Conservation (phyloP, 2,888 invertebrate genomes). For the Lepeophtheirus nordmannii region DNA sequence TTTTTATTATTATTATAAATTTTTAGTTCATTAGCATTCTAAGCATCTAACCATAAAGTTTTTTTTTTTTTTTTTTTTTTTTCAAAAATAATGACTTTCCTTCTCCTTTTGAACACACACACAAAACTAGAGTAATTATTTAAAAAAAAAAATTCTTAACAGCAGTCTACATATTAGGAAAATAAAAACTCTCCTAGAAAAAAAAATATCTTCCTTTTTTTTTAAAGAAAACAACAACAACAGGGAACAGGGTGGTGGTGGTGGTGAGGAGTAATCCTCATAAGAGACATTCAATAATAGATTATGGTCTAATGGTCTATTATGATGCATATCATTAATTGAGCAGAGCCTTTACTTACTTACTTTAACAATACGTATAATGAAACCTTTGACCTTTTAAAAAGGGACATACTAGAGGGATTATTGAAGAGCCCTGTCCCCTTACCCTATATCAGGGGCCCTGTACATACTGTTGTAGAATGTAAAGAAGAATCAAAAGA, state of each 20-base stretch:
- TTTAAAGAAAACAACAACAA: not conserved
- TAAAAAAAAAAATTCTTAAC: not conserved
- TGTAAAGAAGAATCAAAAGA: too few relatives aligned
- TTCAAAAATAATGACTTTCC: not conserved
- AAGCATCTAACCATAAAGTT: slow-evolving; percentile 8
- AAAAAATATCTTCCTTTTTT: slow-evolving; percentile 1
- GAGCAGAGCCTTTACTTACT: too few relatives aligned
- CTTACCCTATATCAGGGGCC: too few relatives aligned
- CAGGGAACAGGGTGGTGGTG: slow-evolving; percentile 18
- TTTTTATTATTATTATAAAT: not conserved
- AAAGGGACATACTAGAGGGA: too few relatives aligned
- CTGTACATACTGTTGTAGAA: too few relatives aligned
- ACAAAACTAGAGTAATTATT: not conserved
- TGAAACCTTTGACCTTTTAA: too few relatives aligned
- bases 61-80: not conserved
- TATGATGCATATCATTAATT: too few relatives aligned
- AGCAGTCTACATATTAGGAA: not conserved
- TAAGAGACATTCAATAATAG: too few relatives aligned
- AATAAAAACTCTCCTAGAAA: not conserved
- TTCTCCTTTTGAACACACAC: not conserved
- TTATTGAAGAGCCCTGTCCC: too few relatives aligned
- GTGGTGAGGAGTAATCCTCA: not conserved
- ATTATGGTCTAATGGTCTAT: too few relatives aligned
- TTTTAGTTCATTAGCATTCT: slow-evolving; percentile 8
- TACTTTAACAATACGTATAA: too few relatives aligned